These are phyloP conservation scores for Erpornis zantholeuca DNA, from an alignment of 2,113 vertebrate genomes.

Conservation along the genomic window DNA sequence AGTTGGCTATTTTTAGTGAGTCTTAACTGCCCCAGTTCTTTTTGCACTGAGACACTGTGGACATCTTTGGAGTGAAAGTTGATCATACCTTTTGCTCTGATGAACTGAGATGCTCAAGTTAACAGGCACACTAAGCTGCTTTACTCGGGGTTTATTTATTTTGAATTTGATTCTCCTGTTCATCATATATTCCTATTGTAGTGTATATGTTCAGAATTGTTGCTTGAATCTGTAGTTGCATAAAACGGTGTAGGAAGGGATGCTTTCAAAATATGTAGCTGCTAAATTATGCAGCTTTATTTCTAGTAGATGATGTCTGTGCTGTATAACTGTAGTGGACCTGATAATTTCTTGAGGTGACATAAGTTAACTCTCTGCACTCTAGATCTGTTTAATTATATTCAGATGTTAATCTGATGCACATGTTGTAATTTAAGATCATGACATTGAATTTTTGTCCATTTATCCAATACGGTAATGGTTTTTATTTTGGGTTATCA, in stretches of 20 bases:
- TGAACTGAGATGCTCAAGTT: neutral
- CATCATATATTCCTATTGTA: neutral
- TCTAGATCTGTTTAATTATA: neutral
- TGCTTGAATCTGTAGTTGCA: neutral
- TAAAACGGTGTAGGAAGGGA: neutral
- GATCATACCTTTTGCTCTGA: neutral
- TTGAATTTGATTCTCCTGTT: neutral
- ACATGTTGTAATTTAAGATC: neutral
- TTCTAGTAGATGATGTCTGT: neutral
- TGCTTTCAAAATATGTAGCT: neutral
- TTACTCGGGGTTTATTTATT: neutral
- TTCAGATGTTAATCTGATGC: neutral
- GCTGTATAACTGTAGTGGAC: neutral
- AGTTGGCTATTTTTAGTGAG: neutral
- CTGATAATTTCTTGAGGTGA: neutral
- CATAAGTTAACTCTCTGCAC: neutral
- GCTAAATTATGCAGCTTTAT: neutral
- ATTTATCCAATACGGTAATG: neutral
- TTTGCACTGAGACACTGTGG: neutral
- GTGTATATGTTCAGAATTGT: neutral
- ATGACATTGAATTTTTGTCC: neutral
- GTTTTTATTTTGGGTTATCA: neutral
- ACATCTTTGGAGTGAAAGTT: neutral
- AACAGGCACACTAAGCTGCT: neutral
- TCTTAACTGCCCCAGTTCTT: neutral